Base-by-base conservation (phyloP, 1,140 invertebrate species). In the Cepaea nemoralis region DNA sequence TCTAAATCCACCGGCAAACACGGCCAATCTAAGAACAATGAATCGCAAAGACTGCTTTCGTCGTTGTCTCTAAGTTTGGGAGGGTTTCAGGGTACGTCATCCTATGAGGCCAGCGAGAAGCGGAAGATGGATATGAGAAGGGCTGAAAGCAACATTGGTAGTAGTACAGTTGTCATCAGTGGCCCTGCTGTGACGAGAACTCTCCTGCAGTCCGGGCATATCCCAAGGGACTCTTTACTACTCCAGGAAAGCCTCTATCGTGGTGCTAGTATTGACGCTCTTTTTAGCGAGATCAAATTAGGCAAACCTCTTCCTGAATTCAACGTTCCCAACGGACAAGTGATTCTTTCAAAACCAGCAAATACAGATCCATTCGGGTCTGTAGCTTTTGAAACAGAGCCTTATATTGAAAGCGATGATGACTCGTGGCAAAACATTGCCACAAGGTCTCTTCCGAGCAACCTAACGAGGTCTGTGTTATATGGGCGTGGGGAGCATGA, bases 401-500 rank as follows among this genome's bases (percentile, higher is more conserved):
- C 3, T 6, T 59, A 59, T n/a, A 59, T 59, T 59, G 55, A 59
- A 59, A 59, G 55, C n/a, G 55, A 59, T 59, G 55, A 59, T n/a
- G 55, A 59, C 12, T 59, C 55, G 10, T 59, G 55, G 55, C 55
- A 59, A 14, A 59, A 59, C 55, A 59, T 5, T 5, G 55, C 55
- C 12, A 59, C 55, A 5, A 59, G 55, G 22, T 59, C 55, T 24
- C 55, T 59, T 59, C 55, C 55, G 12, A 14, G 10, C 22, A 59
- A 59, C 24, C 22, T 59, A 5, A 59, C 55, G 5, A 12, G 5
- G n/a, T 59, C 22, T 5, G 55, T 59, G 14, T 14, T 24, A 12
- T n/a, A 24, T 59, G 55, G 55, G 5, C 55, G 55, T n/a, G 55
- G 55, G 3, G 55, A 59, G 5, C 55, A 14, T 59, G 55, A 59